phyloP scores from a whole-genome alignment of 2,888 invertebrate genomes.

The Perizoma affinitatum region DNA sequence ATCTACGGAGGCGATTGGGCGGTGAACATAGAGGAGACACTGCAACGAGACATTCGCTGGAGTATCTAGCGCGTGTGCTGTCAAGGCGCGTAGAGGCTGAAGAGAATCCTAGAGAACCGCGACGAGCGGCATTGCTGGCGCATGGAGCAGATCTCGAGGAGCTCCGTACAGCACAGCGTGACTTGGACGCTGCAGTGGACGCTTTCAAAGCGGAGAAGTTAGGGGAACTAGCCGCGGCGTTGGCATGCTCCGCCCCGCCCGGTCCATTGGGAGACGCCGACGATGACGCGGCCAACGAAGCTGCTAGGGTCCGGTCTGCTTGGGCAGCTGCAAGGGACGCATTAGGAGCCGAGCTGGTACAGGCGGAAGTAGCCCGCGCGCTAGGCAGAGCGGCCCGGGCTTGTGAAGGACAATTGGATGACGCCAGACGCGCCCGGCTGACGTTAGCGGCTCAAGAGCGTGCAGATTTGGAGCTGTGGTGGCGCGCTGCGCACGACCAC shows the following conservation, averaged over 20 bases:
- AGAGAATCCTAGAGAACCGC: conserved; percentile 54
- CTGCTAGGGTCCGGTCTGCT: conserved; percentile 88
- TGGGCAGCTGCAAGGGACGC: conserved; percentile 90
- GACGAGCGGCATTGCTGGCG: conserved; percentile 65
- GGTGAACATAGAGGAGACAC: conserved; percentile 76
- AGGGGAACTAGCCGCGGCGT: conserved; percentile 87
- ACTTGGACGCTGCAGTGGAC: conserved; percentile 85
- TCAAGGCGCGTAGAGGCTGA: conserved; percentile 87
- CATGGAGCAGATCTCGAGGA: conserved; percentile 80
- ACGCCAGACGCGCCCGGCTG: conserved; percentile 82
- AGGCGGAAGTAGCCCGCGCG: conserved; percentile 90
- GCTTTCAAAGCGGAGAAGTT: conserved; percentile 88
- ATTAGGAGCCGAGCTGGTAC: conserved; percentile 89
- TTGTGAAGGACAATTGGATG: conserved; percentile 86
- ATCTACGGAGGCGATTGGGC: conserved; percentile 87
- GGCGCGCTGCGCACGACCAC: conserved; percentile 88
- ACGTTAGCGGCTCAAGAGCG: conserved; percentile 87
- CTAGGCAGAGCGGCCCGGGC: conserved; percentile 88
- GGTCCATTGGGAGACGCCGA: conserved; percentile 84
- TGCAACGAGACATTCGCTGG: conserved; percentile 80
- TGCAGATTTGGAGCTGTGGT: conserved; percentile 89
- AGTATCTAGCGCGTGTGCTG: conserved; percentile 90
- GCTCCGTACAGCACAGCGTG: conserved; percentile 82
- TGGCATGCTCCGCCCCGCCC: conserved; percentile 74
- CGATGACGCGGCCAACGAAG: conserved; percentile 79